Base-by-base conservation (phyloP, 2,888 invertebrate genomes). In the Athrips mouffetella region DNA sequence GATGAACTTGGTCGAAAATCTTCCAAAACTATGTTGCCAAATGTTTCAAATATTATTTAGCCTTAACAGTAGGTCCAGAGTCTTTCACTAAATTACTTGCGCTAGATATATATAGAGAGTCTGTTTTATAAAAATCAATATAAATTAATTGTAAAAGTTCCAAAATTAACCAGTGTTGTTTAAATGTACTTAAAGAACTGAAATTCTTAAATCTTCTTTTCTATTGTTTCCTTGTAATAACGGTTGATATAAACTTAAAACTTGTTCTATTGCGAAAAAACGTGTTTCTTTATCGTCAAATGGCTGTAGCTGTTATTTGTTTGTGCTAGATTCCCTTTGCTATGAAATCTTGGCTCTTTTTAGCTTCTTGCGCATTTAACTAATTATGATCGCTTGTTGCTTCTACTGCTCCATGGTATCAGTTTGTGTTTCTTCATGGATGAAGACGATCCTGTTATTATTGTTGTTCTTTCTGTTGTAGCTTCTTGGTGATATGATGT, bases 191-290 rank as follows among this genome's bases (percentile, higher is more conserved):
- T 64, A 88, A 89, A 80, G 66, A 88, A 89, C 80, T 74, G 51
- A 86, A 84, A 83, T 72, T 67, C 70, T 83, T 86, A 88, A 89
- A 80, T 81, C 74, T 75, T 88, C 86, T 85, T 88, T 89, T 85
- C 89, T 89, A 89, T 89, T 88, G 89, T 73, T 86, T 85, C 67
- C 73, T 84, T 79, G 77, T 88, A 86, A 89, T 87, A 89, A 89
- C 85, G 83, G 83, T 89, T 88, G 89, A 89, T 89, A 88, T 89
- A 88, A 89, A 89, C 80, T 75, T 80, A 89, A 89, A 89, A 89
- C 89, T 89, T 87, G 89, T 89, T 89, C 89, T 89, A 89, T 89
- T 89, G 89, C 89, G 88, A 89, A 89, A 89, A 89, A 89, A 89
- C 87, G 87, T 85, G 82, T 86, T 88, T 77, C 89, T 89, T 88